Conservation (phyloP, 2,797 vertebrate species). For the Falco concolor region DNA sequence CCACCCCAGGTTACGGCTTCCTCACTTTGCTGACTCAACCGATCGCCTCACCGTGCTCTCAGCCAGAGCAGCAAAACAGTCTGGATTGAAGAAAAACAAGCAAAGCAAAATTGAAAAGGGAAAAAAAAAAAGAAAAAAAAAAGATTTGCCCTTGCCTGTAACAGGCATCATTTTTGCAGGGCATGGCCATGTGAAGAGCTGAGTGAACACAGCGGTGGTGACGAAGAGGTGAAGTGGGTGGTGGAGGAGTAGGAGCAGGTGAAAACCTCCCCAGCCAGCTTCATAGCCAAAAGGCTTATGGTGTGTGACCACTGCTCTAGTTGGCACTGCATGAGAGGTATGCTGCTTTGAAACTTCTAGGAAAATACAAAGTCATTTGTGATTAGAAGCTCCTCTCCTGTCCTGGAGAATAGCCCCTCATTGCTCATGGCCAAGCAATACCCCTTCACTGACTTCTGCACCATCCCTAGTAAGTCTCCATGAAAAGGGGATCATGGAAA, state of each 20-base stretch:
- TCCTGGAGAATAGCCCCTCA: background rate
- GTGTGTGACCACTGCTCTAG: background rate
- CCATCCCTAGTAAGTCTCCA: background rate
- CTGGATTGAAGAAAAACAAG: background rate
- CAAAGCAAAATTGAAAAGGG: background rate
- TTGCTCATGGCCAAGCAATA: background rate
- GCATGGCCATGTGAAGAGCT: background rate
- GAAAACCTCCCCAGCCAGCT: background rate
- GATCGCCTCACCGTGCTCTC: fast-evolving
- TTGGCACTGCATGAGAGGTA: background rate
- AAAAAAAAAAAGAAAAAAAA: too few species aligned
- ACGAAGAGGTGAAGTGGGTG: background rate
- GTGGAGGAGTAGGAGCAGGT: background rate
- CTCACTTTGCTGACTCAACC: background rate
- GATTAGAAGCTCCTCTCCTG: background rate
- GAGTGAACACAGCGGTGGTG: background rate
- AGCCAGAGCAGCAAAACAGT: background rate
- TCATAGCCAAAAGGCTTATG: background rate
- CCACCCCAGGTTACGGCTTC: background rate
- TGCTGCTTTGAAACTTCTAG: background rate
- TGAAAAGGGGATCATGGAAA: background rate
- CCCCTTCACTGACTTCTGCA: background rate
- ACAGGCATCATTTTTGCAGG: background rate
- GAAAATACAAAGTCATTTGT: background rate
- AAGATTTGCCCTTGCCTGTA: background rate